Conservation (phyloP, 2,797 vertebrate species). For the Coluber constrictor region DNA sequence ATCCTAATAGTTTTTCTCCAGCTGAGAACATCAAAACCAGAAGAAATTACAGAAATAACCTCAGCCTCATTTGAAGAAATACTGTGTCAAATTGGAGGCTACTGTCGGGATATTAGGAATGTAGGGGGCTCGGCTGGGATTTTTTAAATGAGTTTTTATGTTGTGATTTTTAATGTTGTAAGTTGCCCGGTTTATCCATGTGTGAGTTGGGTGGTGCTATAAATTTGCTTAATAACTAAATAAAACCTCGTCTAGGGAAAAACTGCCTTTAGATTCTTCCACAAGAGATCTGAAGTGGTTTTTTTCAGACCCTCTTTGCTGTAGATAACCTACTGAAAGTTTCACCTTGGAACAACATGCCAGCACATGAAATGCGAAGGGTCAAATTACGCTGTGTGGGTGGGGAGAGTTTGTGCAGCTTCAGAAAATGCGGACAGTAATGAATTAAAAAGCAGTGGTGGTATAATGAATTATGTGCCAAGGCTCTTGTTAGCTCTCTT, state of each 20-base stretch:
- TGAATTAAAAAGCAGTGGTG: slow-evolving; percentile 63
- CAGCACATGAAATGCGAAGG: slow-evolving; percentile 53
- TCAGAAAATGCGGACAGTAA: slow-evolving; percentile 56
- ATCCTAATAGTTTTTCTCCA: not conserved
- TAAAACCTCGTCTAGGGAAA: not conserved
- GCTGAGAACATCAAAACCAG: not conserved
- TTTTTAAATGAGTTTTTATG: not conserved
- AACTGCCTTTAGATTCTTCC: not conserved
- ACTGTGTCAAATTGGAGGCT: not conserved
- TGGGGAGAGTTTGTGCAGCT: slow-evolving; percentile 58
- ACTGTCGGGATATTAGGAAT: not conserved
- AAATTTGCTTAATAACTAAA: not conserved
- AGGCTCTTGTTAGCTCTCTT: slow-evolving; percentile 38
- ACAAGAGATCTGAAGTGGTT: slow-evolving; percentile 8
- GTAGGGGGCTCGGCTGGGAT: not conserved
- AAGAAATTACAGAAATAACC: not conserved
- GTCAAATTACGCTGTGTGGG: slow-evolving; percentile 61
- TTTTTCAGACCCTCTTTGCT: slow-evolving; percentile 33
- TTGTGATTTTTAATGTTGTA: not conserved
- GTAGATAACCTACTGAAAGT: slow-evolving; percentile 44
- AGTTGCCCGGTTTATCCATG: not conserved
- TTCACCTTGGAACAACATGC: slow-evolving; percentile 54
- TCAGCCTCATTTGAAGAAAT: not conserved
- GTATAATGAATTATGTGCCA: slow-evolving; percentile 43
- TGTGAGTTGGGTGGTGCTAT: not conserved